Evolutionary conservation across 2,113 vertebrate genomes (phyloP).

Genomic region (Rhodinocichla rosea): DNA sequence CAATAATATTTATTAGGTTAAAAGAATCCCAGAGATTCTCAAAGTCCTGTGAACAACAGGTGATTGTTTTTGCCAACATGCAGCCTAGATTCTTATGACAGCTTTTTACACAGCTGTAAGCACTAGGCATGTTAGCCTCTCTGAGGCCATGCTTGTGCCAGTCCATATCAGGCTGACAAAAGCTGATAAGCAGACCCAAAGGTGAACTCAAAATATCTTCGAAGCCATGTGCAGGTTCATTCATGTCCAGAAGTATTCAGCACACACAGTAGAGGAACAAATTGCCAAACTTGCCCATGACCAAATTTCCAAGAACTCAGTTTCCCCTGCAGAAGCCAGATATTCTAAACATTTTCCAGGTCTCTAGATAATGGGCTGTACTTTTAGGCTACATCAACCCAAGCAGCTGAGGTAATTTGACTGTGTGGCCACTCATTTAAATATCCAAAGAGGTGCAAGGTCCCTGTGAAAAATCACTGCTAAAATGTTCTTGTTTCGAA

Average conservation of each 20-base stretch:
- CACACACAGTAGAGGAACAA: not conserved
- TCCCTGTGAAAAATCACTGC: not conserved
- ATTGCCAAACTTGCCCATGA: not conserved
- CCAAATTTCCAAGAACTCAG: not conserved
- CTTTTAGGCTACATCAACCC: not conserved
- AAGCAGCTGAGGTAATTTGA: not conserved
- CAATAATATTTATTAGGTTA: conserved; percentile 65
- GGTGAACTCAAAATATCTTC: not conserved
- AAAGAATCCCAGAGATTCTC: conserved; percentile 52
- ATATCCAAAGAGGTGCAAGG: not conserved
- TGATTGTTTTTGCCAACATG: conserved; percentile 57
- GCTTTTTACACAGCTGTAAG: not conserved
- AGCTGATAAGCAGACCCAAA: not conserved
- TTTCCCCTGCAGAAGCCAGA: not conserved
- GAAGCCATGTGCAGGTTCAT: not conserved
- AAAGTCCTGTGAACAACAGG: conserved; percentile 51
- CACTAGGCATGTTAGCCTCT: not conserved
- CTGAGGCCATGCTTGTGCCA: not conserved
- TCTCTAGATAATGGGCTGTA: not conserved
- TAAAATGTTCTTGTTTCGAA: not conserved
- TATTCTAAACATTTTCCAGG: not conserved
- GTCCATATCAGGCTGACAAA: not conserved
- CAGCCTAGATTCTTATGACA: not conserved
- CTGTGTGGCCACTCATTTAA: not conserved
- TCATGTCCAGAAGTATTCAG: not conserved